These are phyloP conservation scores for Drosophila acutilabella DNA, from an alignment of 2,888 invertebrate species.

Conservation along the genomic window DNA sequence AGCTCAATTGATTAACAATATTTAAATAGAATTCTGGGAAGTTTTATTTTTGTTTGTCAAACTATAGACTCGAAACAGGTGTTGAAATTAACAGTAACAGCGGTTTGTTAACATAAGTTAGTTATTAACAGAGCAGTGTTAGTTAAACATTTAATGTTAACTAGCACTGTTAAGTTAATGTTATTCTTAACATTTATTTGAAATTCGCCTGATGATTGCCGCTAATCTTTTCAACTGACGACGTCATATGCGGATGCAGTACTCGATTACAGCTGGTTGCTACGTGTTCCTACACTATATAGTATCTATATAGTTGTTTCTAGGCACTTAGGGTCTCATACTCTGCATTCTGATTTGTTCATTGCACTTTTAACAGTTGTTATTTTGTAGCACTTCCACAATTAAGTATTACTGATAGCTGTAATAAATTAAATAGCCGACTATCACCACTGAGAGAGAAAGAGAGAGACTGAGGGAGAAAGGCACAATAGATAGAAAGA, in stretches of 20 bases:
- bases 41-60: neutral
- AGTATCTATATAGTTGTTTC: constrained; percentile 36
- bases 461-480: constrained; percentile 2
- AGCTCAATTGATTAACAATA: constrained; percentile 6
- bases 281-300: constrained; percentile 30
- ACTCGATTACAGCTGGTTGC: constrained; percentile 39
- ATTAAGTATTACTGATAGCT: constrained; percentile 55
- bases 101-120: neutral
- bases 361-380: constrained; percentile 47
- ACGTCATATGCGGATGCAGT: constrained; percentile 59
- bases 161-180: neutral
- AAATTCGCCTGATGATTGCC: neutral
- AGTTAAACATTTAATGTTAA: neutral
- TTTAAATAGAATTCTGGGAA: constrained; percentile 3
- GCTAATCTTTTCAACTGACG: constrained; percentile 6
- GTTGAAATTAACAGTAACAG: neutral
- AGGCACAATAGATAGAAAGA: constrained; percentile 30
- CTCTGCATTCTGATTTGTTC: constrained; percentile 38
- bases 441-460: constrained; percentile 29
- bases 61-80: neutral
- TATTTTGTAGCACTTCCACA: constrained; percentile 52
- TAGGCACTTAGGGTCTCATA: constrained; percentile 30
- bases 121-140: neutral
- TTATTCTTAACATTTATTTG: neutral
- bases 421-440: constrained; percentile 44